Conservation (phyloP, 2,888 invertebrate genomes). For the Glyphotaelius pellucidus region DNA sequence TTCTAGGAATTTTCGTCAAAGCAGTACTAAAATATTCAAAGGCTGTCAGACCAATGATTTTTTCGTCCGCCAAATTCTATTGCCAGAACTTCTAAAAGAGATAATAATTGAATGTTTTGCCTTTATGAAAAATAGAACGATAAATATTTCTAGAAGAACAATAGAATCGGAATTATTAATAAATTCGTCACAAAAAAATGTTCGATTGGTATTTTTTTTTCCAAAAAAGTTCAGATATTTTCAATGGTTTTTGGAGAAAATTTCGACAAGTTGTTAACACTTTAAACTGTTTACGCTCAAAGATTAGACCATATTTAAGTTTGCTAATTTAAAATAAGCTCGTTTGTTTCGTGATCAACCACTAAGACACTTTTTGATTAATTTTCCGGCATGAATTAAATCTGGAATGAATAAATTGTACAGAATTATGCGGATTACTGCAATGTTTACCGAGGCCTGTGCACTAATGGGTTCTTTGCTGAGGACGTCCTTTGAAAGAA, state of each 20-base stretch:
- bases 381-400: background rate
- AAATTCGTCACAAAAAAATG: background rate
- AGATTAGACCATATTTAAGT: background rate
- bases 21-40: background rate
- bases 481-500: background rate
- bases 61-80: background rate
- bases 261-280: background rate
- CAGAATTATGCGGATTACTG: background rate
- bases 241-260: background rate
- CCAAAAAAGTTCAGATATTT: background rate
- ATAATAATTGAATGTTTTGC: background rate
- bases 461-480: background rate
- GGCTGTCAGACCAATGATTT: background rate
- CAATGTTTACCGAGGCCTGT: background rate
- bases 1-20: background rate
- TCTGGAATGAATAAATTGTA: background rate
- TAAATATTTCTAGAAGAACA: background rate
- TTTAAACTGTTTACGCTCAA: background rate
- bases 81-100: background rate
- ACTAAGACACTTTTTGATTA: background rate
- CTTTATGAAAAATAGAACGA: background rate
- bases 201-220: background rate
- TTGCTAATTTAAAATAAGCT: background rate
- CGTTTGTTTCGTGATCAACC: background rate
- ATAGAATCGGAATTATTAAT: background rate